These are phyloP conservation scores for Lochmaea crataegi DNA, from an alignment of 2,888 invertebrate genomes.

Conservation along the genomic window DNA sequence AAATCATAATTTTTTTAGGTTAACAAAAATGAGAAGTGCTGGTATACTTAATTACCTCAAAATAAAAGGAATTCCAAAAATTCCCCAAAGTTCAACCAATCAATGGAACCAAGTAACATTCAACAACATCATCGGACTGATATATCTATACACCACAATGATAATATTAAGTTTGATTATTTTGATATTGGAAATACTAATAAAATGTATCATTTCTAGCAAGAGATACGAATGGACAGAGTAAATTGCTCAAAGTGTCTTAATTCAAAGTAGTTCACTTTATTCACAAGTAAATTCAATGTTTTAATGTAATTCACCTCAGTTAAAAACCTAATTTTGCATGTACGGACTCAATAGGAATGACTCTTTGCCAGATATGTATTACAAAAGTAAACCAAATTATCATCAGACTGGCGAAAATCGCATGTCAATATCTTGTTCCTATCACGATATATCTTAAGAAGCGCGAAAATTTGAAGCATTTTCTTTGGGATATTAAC, in stretches of 20 bases:
- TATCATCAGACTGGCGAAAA: too few relatives aligned
- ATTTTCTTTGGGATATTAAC: too few relatives aligned
- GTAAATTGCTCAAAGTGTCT: neutral
- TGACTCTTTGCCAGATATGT: too few relatives aligned
- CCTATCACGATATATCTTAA: too few relatives aligned
- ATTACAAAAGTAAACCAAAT: too few relatives aligned
- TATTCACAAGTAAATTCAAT: too few relatives aligned
- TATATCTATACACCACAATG: slow-evolving; percentile 51
- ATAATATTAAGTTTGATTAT: slow-evolving; percentile 52
- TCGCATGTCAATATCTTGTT: too few relatives aligned
- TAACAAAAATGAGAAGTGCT: slow-evolving; percentile 59
- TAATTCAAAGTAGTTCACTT: neutral
- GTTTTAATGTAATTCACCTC: too few relatives aligned
- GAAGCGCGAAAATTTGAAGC: too few relatives aligned
- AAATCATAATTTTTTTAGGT: slow-evolving; percentile 52
- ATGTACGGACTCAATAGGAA: too few relatives aligned
- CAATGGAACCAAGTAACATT: slow-evolving; percentile 55
- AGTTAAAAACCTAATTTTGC: too few relatives aligned
- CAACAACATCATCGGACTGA: slow-evolving; percentile 55
- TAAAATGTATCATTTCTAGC: neutral
- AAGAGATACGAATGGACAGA: neutral
- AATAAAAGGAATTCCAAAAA: slow-evolving; percentile 58
- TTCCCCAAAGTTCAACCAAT: slow-evolving; percentile 36
- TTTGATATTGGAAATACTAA: slow-evolving; percentile 52
- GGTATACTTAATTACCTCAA: slow-evolving; percentile 63